Percentiles rank a stretch among this genome's conserved stretches.
phyloP scores from a whole-genome alignment of 2,113 vertebrate genomes.

The Limanda limanda region DNA sequence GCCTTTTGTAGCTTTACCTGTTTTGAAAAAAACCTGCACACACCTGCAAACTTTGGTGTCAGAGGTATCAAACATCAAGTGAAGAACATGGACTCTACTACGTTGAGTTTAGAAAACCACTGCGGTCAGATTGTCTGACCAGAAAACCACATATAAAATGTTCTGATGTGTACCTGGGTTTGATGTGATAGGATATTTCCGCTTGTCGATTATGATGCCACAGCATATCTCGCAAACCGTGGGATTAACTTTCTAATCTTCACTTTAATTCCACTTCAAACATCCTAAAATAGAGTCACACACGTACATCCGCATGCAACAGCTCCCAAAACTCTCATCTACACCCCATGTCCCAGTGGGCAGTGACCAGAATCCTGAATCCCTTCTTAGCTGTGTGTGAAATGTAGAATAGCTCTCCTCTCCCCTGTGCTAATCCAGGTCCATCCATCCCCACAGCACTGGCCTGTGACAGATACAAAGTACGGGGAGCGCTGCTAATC shows the following conservation, averaged over 20 bases:
- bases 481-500: conserved; percentile 69
- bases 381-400: conserved; percentile 72
- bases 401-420: conserved; percentile 74
- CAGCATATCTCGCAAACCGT: conserved; percentile 25
- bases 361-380: conserved; percentile 67
- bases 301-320: conserved; percentile 27
- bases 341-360: conserved; percentile 58
- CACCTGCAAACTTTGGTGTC: too few relatives aligned
- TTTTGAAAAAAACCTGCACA: too few relatives aligned
- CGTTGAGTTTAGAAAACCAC: not conserved
- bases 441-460: conserved; percentile 65
- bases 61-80: not conserved
- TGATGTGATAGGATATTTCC: not conserved
- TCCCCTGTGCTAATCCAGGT: conserved; percentile 76
- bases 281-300: conserved; percentile 29
- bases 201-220: conserved; percentile 17
- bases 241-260: conserved; percentile 60
- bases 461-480: conserved; percentile 80
- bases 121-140: not conserved
- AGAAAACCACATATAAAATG: conserved; percentile 3
- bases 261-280: conserved; percentile 58
- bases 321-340: conserved; percentile 38
- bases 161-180: not conserved
- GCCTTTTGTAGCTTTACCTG: too few relatives aligned
- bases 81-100: not conserved